Percentiles rank a stretch among this genome's conserved stretches.
Evolutionary conservation across 2,113 vertebrate genomes (phyloP).

Genomic region (Labeo catla): DNA sequence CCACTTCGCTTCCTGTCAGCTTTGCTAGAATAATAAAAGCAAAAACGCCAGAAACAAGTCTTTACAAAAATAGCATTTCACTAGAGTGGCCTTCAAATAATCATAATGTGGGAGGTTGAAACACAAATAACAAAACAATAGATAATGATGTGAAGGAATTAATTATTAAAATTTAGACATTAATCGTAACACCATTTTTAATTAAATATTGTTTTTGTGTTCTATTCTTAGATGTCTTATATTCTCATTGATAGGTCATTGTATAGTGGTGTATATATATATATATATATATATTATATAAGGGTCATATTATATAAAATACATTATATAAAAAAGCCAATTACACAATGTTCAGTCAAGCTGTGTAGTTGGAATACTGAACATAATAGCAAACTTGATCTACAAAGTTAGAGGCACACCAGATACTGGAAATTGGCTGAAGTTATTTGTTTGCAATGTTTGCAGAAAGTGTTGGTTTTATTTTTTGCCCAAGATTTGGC

Average conservation of each 20-base stretch:
- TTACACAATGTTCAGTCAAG: not conserved
- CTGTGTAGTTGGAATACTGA: not conserved
- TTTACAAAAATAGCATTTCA: not conserved
- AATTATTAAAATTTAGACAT: not conserved
- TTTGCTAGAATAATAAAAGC: no score
- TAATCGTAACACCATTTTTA: not conserved
- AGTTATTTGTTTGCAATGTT: not conserved
- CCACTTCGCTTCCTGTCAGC: no score
- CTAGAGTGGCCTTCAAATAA: not conserved
- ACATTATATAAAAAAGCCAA: not conserved
- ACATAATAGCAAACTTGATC: not conserved
- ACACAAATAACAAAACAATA: not conserved
- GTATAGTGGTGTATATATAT: not conserved
- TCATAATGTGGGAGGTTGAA: not conserved
- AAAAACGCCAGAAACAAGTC: no score
- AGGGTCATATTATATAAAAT: no score
- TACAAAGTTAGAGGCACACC: not conserved
- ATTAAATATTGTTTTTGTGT: not conserved
- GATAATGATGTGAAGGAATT: no score
- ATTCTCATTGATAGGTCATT: not conserved
- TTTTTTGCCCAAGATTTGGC: not conserved
- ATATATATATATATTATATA: no score
- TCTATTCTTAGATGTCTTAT: not conserved
- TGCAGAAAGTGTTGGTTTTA: not conserved
- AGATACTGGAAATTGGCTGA: not conserved